Evolutionary conservation across 1,140 invertebrate genomes (phyloP), one percentile per base, ranked within the genome.

Genomic region (Colletes gigas): DNA sequence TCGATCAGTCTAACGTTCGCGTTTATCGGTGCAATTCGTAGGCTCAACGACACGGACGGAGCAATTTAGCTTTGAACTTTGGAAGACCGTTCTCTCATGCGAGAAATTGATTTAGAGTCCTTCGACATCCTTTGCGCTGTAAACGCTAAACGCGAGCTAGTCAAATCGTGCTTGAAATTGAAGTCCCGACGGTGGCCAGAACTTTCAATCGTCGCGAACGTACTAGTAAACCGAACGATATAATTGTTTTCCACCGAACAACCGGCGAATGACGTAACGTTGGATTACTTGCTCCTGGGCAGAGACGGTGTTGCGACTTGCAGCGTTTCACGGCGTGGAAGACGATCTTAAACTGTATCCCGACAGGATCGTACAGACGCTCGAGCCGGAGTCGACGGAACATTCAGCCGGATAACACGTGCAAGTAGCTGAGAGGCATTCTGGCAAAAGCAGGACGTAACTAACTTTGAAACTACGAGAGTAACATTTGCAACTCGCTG

Each of bases 401-500:
- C 52, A 69, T 44, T 69, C 55, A 62, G 59, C 57, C 17, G 63
- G 54, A 63, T 52, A 79, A 83, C 65, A 63, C 70, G 54, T 55
- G 65, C 70, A 72, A 83, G 65, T 52, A 59, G 57, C 66, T 70
- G 60, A 65, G 73, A 83, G 73, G 60, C 62, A 87, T 76, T 67
- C 68, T 55, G 67, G 82, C 54, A 52, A 67, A 77, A 83, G 72
- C 72, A 81, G 77, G 67, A 75, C 67, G 69, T 67, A 83, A 83
- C 78, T 85, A 86, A 86, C 83, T 87, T 86, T 21, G 78, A 74
- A 87, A 87, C 75, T 87, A 83, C 83, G 72, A 70, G 75, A 85
- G 78, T 63, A 72, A 82, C 85, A 81, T 78, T 81, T 65, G 68
- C 71, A 83, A 85, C 73, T 67, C 60, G 52, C 60, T 63, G 41